Evolutionary conservation across 2,888 invertebrate genomes (phyloP).

Genomic region (Penaeus monodon): DNA sequence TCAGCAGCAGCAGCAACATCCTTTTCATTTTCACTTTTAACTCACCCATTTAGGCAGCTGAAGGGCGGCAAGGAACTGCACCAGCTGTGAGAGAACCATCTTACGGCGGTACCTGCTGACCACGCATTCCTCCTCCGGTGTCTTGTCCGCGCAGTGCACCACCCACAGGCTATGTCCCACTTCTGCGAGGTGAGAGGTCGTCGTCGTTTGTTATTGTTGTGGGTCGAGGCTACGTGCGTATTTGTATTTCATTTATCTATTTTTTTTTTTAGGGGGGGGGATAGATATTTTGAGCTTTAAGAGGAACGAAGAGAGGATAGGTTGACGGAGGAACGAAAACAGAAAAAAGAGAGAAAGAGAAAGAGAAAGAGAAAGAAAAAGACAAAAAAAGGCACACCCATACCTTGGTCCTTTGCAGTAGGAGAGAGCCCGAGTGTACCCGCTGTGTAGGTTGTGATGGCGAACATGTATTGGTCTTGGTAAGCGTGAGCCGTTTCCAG

Average conservation of each 20-base stretch:
- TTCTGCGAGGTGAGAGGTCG: not conserved
- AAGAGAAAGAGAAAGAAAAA: no score
- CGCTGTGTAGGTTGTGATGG: constrained; percentile 54
- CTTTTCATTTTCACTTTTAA: not conserved
- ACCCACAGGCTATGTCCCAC: constrained; percentile 41
- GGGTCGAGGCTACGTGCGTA: no score
- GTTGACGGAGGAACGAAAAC: no score
- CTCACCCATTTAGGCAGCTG: constrained; percentile 53
- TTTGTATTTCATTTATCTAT: no score
- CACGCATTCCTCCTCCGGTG: constrained; percentile 33
- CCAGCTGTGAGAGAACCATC: constrained; percentile 19
- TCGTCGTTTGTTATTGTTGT: no score
- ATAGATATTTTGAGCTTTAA: no score
- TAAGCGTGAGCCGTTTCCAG: constrained; percentile 49
- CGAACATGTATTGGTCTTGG: constrained; percentile 46
- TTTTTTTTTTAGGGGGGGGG: no score
- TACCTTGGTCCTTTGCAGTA: not conserved
- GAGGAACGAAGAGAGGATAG: no score
- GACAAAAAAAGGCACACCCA: not conserved
- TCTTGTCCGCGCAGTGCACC: constrained; percentile 43
- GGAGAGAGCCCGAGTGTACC: constrained; percentile 38
- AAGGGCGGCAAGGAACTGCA: constrained; percentile 30
- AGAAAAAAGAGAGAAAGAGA: no score
- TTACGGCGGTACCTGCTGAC: constrained; percentile 41
- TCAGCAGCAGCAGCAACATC: not conserved